phyloP scores from a whole-genome alignment of 2,888 invertebrate genomes.

The Eudasyphora cyanicolor region DNA sequence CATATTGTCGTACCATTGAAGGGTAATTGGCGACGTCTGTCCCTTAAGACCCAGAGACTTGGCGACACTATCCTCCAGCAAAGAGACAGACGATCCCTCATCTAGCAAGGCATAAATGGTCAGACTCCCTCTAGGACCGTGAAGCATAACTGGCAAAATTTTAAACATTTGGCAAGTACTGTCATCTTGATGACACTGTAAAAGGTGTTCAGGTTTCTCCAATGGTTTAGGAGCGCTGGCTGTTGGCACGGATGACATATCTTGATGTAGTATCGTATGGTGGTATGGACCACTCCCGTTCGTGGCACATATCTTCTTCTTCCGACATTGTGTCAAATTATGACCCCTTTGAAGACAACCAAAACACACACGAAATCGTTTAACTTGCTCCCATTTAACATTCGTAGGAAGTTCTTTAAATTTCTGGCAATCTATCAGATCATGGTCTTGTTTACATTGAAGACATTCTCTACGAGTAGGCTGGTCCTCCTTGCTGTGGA shows the following conservation, averaged over 20 bases:
- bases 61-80: conserved; percentile 51
- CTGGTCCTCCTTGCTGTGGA: not conserved
- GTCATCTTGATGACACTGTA: not conserved
- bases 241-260: not conserved
- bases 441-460: not conserved
- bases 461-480: not conserved
- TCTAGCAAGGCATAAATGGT: conserved; percentile 48
- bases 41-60: conserved; percentile 47
- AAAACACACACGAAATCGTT: not conserved
- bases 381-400: not conserved
- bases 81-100: conserved; percentile 60
- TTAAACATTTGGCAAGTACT: not conserved
- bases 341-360: not conserved
- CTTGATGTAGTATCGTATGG: conserved; percentile 10
- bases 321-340: conserved; percentile 17
- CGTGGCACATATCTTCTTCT: not conserved
- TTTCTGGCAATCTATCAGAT: not conserved
- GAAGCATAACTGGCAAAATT: conserved; percentile 18
- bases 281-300: not conserved
- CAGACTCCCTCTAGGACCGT: conserved; percentile 21
- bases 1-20: conserved; percentile 63
- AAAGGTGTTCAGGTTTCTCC: not conserved
- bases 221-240: not conserved
- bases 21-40: conserved; percentile 39
- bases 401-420: not conserved